A percentile compares a stretch with the other conserved stretches of the same genome.
Conservation (phyloP, 2,113 vertebrate species). For the Phaethon lepturus region DNA sequence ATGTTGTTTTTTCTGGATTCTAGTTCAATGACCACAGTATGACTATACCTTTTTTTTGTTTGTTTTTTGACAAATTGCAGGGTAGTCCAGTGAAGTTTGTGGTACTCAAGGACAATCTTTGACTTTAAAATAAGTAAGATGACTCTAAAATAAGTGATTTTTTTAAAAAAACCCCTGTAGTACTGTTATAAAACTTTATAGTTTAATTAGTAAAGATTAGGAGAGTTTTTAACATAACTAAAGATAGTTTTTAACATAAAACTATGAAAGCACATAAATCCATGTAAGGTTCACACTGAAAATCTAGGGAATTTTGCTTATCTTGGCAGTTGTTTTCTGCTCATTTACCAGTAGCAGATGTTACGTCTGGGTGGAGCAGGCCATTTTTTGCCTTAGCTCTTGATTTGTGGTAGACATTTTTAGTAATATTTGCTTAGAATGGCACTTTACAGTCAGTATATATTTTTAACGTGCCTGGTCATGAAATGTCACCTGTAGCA, state of each 20-base stretch:
- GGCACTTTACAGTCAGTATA: neutral
- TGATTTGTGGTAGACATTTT: neutral
- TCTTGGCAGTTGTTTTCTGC: neutral
- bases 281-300: neutral
- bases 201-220: neutral
- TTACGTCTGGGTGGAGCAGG: neutral
- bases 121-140: neutral
- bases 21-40: neutral
- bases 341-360: neutral
- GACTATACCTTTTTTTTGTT: no score
- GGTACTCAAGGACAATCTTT: neutral
- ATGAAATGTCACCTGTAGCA: neutral
- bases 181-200: neutral
- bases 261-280: neutral
- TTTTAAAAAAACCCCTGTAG: neutral
- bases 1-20: neutral
- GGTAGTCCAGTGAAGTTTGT: neutral
- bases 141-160: no score
- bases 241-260: neutral
- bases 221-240: no score
- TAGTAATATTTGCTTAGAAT: neutral
- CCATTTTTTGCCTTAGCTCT: neutral
- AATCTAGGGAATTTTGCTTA: neutral
- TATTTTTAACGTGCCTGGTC: neutral
- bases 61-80: neutral